Conservation (phyloP, 2,797 vertebrate species). For the Argya squamiceps region DNA sequence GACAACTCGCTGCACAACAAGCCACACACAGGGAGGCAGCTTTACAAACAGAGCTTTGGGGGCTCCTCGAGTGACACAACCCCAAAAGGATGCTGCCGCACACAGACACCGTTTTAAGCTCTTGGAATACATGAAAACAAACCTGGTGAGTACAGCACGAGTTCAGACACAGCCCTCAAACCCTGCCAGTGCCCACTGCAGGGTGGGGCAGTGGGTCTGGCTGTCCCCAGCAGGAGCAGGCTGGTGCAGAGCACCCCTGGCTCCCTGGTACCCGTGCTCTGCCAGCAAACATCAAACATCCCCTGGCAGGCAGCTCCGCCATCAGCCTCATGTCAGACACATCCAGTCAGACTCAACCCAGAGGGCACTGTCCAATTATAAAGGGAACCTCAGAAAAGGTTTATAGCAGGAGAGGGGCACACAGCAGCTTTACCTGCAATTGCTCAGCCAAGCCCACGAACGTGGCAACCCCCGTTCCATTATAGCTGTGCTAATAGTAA, state of each 20-base stretch:
- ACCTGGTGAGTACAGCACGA: rapidly evolving
- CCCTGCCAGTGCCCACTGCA: not conserved
- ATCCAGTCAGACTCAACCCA: not conserved
- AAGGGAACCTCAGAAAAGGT: slow-evolving; percentile 26
- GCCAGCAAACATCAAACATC: not conserved
- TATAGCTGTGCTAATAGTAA: not conserved
- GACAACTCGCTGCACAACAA: rapidly evolving
- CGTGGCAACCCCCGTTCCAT: not conserved
- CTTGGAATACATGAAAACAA: not conserved
- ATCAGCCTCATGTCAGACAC: not conserved
- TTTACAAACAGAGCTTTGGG: not conserved
- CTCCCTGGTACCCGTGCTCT: not conserved
- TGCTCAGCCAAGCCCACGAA: slow-evolving; percentile 25
- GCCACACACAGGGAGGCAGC: not conserved
- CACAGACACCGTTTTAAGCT: not conserved
- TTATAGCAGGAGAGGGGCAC: not conserved
- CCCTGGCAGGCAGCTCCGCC: not conserved
- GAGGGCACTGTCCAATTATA: slow-evolving; percentile 18
- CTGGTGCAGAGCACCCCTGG: not conserved
- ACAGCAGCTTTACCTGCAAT: not conserved
- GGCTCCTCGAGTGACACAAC: not conserved
- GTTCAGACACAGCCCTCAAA: not conserved
- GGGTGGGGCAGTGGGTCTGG: not conserved
- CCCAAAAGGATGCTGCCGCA: not conserved
- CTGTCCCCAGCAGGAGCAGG: not conserved